phyloP scores from a whole-genome alignment of 2,797 vertebrate genomes.

The Pagetopsis macropterus region DNA sequence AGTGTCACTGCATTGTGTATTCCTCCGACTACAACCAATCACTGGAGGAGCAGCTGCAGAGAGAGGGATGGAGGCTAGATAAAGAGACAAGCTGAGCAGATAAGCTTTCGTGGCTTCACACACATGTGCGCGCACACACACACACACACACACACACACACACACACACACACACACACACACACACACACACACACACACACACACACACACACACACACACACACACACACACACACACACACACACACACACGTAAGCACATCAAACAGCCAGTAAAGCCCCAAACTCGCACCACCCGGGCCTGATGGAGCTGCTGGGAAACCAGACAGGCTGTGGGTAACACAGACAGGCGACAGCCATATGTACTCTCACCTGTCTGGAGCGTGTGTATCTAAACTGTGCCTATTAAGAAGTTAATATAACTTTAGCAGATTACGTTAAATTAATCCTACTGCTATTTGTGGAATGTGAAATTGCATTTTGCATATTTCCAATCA shows the following conservation, averaged over 20 bases:
- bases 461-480: slow-evolving; percentile 13
- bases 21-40: slow-evolving; percentile 39
- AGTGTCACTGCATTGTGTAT: slow-evolving; percentile 45
- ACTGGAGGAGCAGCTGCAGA: slow-evolving; percentile 49
- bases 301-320: slow-evolving; percentile 12
- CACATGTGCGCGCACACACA: slow-evolving; percentile 14
- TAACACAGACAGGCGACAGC: slow-evolving; percentile 1
- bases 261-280: slow-evolving; percentile 48
- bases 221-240: too few species aligned
- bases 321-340: slow-evolving; percentile 28
- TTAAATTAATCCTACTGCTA: neutral
- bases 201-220: too few species aligned
- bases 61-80: slow-evolving; percentile 17
- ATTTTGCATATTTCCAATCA: slow-evolving; percentile 27
- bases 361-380: slow-evolving; percentile 34
- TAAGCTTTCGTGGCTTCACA: slow-evolving; percentile 39
- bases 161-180: too few species aligned
- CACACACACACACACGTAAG: slow-evolving; percentile 24
- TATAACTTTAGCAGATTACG: slow-evolving; percentile 6
- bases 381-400: slow-evolving; percentile 10
- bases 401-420: slow-evolving; percentile 24
- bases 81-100: slow-evolving; percentile 47
- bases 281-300: slow-evolving; percentile 17
- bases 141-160: too few species aligned
- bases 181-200: too few species aligned